These are phyloP conservation scores for Ceramica pisi DNA, from an alignment of 2,888 invertebrate genomes.

Conservation along the genomic window DNA sequence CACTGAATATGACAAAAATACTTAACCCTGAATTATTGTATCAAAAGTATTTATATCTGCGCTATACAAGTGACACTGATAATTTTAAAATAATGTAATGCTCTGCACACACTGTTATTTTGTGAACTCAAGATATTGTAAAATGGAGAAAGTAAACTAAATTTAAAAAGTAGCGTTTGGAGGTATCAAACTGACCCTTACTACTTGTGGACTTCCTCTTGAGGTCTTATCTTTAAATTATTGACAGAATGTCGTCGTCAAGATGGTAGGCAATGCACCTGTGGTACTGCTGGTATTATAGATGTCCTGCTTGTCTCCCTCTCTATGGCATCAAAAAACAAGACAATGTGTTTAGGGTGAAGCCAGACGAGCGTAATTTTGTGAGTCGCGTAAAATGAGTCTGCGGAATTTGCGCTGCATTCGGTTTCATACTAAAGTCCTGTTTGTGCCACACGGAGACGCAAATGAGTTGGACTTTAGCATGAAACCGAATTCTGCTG, in stretches of 20 bases:
- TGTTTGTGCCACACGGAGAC: no score
- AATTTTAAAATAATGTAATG: conserved; percentile 32
- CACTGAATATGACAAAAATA: neutral
- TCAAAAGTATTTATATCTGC: conserved; percentile 23
- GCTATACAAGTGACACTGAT: conserved; percentile 12
- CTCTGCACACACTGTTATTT: conserved; percentile 18
- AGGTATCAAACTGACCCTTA: no score
- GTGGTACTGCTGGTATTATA: neutral
- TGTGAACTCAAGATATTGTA: conserved; percentile 26
- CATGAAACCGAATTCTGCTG: no score
- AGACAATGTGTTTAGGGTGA: no score
- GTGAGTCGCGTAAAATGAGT: no score
- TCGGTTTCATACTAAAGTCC: no score
- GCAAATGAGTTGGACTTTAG: no score
- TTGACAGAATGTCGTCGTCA: neutral
- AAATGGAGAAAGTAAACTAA: neutral
- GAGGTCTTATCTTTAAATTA: neutral
- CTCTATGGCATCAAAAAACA: no score
- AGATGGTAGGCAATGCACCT: neutral
- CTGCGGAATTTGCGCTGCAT: no score
- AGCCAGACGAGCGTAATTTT: no score
- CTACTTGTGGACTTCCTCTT: neutral
- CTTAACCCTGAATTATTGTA: neutral
- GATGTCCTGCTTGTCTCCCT: neutral
- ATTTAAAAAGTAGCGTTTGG: neutral